A percentile compares a stretch with the other conserved stretches of the same genome.
Conservation (phyloP, 2,797 vertebrate genomes). For the Hapalemur alaotrensis region DNA sequence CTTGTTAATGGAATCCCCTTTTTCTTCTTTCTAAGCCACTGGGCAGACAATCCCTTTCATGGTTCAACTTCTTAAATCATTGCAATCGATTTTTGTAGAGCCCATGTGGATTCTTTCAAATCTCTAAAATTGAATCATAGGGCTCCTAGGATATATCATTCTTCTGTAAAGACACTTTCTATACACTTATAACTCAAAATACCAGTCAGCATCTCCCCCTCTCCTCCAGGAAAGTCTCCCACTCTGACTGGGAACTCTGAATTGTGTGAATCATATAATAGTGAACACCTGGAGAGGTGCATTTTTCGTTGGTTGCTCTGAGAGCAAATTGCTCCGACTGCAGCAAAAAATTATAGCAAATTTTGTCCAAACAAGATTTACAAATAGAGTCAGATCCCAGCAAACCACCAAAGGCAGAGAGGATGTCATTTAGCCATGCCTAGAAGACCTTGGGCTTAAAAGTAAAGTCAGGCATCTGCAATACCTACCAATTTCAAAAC, state of each 20-base stretch:
- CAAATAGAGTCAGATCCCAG: background rate
- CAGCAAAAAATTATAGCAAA: background rate
- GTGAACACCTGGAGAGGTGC: background rate
- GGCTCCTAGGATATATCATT: background rate
- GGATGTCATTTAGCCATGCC: background rate
- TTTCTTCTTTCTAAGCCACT: background rate
- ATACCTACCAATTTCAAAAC: conserved; percentile 96
- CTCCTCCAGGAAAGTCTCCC: background rate
- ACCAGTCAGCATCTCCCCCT: background rate
- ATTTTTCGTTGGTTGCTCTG: background rate
- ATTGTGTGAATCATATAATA: background rate
- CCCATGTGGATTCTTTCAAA: background rate
- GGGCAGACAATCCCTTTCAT: background rate
- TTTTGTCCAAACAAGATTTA: background rate
- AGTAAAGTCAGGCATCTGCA: background rate
- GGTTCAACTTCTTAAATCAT: background rate
- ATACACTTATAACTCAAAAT: background rate
- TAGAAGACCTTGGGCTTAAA: background rate
- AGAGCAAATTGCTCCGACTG: background rate
- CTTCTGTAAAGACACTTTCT: background rate
- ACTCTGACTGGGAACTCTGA: background rate
- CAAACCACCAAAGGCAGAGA: background rate
- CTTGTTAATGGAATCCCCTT: background rate
- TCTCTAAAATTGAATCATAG: background rate
- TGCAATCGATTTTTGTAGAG: background rate